These are phyloP conservation scores for Lynx canadensis DNA, from an alignment of 2,113 vertebrate species.

Conservation along the genomic window DNA sequence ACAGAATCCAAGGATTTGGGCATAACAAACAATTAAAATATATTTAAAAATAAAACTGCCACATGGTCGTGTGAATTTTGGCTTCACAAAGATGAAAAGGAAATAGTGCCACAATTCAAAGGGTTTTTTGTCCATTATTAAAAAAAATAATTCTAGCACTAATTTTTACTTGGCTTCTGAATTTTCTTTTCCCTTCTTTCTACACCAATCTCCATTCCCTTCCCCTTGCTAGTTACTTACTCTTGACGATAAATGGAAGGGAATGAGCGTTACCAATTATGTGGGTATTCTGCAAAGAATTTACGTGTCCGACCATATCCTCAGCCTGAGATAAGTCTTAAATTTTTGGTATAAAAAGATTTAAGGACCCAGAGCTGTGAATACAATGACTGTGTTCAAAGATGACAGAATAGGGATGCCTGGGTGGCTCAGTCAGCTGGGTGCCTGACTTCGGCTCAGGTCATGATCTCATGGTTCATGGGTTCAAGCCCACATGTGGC, in stretches of 20 bases:
- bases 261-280: neutral
- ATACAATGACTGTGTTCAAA: neutral
- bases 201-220: neutral
- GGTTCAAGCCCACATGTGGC: no score
- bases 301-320: neutral
- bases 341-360: neutral
- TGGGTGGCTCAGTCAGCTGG: no score
- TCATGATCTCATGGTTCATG: no score
- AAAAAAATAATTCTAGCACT: neutral
- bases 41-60: neutral
- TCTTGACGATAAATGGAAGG: neutral
- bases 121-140: neutral
- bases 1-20: neutral
- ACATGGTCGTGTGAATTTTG: neutral
- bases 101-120: neutral
- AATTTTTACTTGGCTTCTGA: neutral
- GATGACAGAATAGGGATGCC: neutral
- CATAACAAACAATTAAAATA: conserved; percentile 4
- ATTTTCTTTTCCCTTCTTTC: neutral
- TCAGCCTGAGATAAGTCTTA: neutral
- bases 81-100: neutral
- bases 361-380: neutral
- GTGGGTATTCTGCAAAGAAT: neutral
- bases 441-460: no score
- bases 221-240: neutral